Evolutionary conservation across 2,113 vertebrate genomes (phyloP).

Genomic region (Grammatotria lemairii): DNA sequence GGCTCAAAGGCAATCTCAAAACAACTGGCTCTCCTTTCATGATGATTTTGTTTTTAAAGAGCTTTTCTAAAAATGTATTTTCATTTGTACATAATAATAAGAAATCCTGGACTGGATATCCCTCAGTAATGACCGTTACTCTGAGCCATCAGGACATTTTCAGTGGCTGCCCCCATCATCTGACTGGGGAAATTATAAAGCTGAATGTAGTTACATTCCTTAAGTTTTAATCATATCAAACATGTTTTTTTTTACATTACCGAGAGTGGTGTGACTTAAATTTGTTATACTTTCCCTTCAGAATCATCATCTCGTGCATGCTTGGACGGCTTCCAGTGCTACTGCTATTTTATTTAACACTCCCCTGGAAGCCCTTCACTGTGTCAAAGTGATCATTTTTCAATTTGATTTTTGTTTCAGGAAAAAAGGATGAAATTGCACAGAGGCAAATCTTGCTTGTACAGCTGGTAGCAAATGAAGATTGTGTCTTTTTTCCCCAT

Average conservation of each 20-base stretch:
- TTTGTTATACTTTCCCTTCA: neutral
- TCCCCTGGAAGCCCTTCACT: neutral
- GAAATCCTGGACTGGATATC: neutral
- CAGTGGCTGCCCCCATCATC: neutral
- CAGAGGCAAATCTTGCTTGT: neutral
- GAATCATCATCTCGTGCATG: neutral
- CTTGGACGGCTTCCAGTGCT: neutral
- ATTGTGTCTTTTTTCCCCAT: fast-evolving
- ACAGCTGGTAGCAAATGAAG: neutral
- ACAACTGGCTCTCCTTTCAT: neutral
- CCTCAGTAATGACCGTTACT: neutral
- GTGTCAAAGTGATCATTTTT: neutral
- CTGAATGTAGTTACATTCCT: neutral
- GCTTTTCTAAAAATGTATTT: neutral
- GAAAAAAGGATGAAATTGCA: neutral
- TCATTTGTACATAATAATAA: neutral
- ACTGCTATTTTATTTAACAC: neutral
- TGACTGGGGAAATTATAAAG: neutral
- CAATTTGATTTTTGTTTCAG: neutral
- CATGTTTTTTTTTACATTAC: neutral
- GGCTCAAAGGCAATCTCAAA: neutral
- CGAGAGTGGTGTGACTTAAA: neutral
- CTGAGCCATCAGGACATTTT: neutral
- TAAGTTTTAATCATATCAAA: neutral
- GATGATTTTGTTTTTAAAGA: neutral